Evolutionary conservation across 2,888 invertebrate genomes (phyloP), one percentile per base, ranked within the genome.

Genomic region (Limnephilus lunatus): DNA sequence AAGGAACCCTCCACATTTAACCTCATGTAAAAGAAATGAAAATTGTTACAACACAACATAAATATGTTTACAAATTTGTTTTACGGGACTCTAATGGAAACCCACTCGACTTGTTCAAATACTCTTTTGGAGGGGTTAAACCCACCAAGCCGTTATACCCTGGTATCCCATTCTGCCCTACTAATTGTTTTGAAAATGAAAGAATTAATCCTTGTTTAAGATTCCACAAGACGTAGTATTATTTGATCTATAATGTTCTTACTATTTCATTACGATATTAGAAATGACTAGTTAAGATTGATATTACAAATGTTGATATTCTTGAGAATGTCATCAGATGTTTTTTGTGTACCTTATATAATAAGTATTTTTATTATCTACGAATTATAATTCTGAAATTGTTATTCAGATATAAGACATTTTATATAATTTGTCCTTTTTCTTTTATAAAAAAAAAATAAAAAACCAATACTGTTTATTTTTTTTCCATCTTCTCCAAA

Each of bases 321-420:
- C 48, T 86, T 19, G 14, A 7, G 85, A 86, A 86, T 86, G 44
- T 86, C 86, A 83, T 83, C 39, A 39, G 35, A n/a, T 68, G 68
- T 68, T 68, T 83, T 86, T 86, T 86, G 86, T 86, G 86, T 86
- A 86, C 86, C 86, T 86, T 48, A 44, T 86, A 86, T 48, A 11
- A 48, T 86, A 86, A 86, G 86, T 44, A 86, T 86, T 86, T 86
- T 39, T 86, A 30, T 85, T 48, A 85, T 44, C 25, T 68, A 68
- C 7, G 68, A 68, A 30, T 35, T 35, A n/a, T n/a, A 35, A 83
- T 25, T 32, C 83, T 83, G 86, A 86, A 39, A 86, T 86, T 86
- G 86, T 86, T 86, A 86, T 86, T 86, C 86, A 86, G 44, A 86
- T 86, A 86, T 39, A 44, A 86, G 30, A 86, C 30, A 44, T 44